Evolutionary conservation across 2,113 vertebrate genomes (phyloP).

Genomic region (Rhinolophus ferrumequinum): DNA sequence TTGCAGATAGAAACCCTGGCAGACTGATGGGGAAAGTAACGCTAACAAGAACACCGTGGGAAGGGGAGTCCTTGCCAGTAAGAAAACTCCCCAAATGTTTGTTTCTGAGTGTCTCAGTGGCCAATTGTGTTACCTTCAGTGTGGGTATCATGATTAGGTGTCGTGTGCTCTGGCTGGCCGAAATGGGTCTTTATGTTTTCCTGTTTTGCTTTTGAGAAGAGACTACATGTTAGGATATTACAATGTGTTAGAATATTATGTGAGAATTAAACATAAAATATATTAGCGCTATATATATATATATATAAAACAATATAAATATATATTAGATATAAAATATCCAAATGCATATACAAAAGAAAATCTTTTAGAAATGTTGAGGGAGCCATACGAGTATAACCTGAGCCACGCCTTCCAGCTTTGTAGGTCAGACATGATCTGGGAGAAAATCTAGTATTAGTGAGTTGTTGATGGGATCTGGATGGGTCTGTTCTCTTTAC

Average conservation of each 20-base stretch:
- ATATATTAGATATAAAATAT: neutral
- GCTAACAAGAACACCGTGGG: neutral
- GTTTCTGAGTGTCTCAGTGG: neutral
- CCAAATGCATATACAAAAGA: neutral
- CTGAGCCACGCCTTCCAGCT: neutral
- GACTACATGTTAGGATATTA: neutral
- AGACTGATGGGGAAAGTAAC: neutral
- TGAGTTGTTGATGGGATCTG: neutral
- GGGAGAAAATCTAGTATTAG: neutral
- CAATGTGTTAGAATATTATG: neutral
- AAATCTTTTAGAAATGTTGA: neutral
- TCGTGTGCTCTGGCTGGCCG: neutral
- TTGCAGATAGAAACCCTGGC: conserved; percentile 29
- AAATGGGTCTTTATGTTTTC: neutral
- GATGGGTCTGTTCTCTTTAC: neutral
- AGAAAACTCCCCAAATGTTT: neutral
- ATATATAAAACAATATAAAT: neutral
- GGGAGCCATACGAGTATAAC: neutral
- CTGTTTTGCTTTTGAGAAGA: neutral
- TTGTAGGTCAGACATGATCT: neutral
- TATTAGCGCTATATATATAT: neutral
- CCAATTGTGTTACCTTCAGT: neutral
- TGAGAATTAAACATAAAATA: neutral
- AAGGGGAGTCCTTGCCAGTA: neutral
- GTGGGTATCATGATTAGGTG: neutral